These are phyloP conservation scores for Hystrix brachyura DNA, from an alignment of 2,113 vertebrate genomes.

Conservation along the genomic window DNA sequence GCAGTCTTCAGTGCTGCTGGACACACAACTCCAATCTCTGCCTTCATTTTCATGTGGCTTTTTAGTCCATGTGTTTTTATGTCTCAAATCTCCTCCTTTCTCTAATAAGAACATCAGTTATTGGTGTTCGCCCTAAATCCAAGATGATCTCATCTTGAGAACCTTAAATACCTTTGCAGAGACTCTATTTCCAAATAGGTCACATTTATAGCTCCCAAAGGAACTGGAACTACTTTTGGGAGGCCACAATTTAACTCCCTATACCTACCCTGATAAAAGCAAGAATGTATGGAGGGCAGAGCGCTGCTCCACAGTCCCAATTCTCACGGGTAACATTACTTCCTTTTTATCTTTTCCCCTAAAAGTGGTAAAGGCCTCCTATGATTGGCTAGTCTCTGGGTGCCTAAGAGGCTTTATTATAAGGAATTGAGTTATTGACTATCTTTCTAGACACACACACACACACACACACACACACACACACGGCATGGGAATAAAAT, in stretches of 20 bases:
- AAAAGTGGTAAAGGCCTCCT: neutral
- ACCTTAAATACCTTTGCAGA: neutral
- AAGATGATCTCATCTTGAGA: neutral
- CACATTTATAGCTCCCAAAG: neutral
- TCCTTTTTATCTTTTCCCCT: neutral
- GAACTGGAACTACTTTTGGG: neutral
- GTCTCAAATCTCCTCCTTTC: neutral
- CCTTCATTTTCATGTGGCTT: neutral
- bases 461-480: neutral
- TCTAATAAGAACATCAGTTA: neutral
- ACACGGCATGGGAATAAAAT: neutral
- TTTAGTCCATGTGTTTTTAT: neutral
- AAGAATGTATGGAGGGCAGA: neutral
- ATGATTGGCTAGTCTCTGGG: neutral
- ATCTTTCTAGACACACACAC: neutral
- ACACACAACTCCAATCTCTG: neutral
- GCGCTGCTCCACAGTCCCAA: neutral
- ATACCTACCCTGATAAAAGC: neutral
- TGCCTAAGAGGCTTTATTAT: neutral
- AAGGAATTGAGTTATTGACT: neutral
- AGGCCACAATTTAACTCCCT: neutral
- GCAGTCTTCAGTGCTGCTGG: neutral
- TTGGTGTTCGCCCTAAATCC: neutral
- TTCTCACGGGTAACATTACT: neutral
- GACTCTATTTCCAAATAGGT: neutral